Conservation (phyloP, 2,888 invertebrate genomes). For the Ecliptopera silaceata region DNA sequence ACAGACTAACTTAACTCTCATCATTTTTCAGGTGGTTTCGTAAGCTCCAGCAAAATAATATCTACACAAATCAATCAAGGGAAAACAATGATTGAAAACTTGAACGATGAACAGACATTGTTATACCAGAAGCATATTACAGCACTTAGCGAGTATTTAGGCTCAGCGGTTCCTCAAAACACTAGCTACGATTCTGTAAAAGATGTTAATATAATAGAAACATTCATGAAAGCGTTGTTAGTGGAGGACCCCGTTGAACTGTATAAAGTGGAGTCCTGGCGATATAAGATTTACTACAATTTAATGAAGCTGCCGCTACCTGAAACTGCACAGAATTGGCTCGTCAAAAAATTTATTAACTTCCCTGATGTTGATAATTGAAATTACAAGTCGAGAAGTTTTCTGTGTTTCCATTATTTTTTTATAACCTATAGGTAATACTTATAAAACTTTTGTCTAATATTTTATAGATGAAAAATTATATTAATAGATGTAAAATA, state of each 20-base stretch:
- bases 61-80: conserved; percentile 84
- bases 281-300: conserved; percentile 85
- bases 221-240: conserved; percentile 85
- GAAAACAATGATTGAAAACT: conserved; percentile 84
- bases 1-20: neutral
- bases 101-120: conserved; percentile 84
- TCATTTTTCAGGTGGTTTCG: conserved; percentile 85
- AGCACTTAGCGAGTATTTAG: conserved; percentile 84
- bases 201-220: conserved; percentile 82
- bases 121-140: conserved; percentile 87
- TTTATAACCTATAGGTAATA: no score
- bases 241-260: conserved; percentile 82
- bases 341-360: conserved; percentile 85
- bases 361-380: conserved; percentile 80
- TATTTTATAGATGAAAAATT: no score
- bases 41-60: conserved; percentile 86
- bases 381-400: no score
- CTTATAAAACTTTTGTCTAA: no score
- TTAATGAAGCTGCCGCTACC: conserved; percentile 85
- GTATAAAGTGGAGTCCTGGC: conserved; percentile 88
- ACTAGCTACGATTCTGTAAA: conserved; percentile 72
- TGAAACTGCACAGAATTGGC: conserved; percentile 79
- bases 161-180: conserved; percentile 62
- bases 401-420: no score
- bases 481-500: no score